These are phyloP conservation scores for Eurois occulta DNA, from an alignment of 2,888 invertebrate genomes.

Conservation along the genomic window DNA sequence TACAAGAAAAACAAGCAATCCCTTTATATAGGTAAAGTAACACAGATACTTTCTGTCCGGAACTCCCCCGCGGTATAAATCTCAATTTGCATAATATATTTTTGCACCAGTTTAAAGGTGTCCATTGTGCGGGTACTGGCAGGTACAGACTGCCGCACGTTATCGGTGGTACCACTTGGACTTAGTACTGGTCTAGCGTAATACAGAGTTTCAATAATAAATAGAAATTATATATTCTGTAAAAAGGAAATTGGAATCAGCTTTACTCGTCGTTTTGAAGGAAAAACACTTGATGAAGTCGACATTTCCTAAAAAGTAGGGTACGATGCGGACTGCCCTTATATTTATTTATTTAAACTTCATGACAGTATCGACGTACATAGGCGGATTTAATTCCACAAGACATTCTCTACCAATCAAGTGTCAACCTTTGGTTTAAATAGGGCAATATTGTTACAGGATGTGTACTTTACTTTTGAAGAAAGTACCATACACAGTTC, in stretches of 20 bases:
- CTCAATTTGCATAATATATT: slow-evolving; percentile 81
- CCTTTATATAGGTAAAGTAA: slow-evolving; percentile 59
- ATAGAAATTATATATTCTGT: neutral
- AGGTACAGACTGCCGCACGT: slow-evolving; percentile 17
- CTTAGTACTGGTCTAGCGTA: neutral
- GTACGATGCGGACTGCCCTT: neutral
- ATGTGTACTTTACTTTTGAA: neutral
- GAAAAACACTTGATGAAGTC: neutral
- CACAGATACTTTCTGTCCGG: slow-evolving; percentile 69
- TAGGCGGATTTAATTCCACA: neutral
- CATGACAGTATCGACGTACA: too few species aligned
- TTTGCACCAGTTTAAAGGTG: slow-evolving; percentile 74
- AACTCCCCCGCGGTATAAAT: slow-evolving; percentile 75
- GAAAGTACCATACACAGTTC: neutral
- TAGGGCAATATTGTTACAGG: neutral
- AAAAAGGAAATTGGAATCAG: neutral
- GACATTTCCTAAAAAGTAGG: neutral
- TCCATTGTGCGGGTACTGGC: slow-evolving; percentile 56
- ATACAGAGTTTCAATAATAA: neutral
- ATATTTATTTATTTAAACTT: neutral
- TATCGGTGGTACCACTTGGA: neutral
- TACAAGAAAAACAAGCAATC: slow-evolving; percentile 58
- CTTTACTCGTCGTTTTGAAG: neutral
- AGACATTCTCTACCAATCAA: neutral
- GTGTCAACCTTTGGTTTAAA: neutral